Evolutionary conservation across 2,888 invertebrate species (phyloP).

Genomic region (Philopedon plagiatum): DNA sequence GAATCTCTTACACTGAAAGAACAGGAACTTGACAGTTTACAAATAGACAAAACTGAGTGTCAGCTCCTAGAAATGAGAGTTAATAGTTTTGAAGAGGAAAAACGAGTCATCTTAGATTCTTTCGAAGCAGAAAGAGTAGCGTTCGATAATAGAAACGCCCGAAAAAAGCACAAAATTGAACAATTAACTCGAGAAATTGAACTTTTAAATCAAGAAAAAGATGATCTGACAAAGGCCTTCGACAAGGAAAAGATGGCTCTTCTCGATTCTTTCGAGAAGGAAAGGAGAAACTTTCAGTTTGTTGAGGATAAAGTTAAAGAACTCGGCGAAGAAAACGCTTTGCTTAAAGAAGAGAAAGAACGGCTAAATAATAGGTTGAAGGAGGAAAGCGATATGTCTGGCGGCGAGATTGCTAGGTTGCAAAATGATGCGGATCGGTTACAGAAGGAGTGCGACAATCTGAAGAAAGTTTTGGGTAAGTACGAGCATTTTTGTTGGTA

Average conservation of each 20-base stretch:
- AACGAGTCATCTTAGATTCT: conserved; percentile 47
- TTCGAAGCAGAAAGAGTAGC: conserved; percentile 53
- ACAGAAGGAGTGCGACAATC: conserved; percentile 31
- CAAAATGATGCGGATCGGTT: conserved; percentile 33
- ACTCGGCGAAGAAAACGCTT: conserved; percentile 42
- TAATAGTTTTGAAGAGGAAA: conserved; percentile 55
- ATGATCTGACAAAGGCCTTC: conserved; percentile 11
- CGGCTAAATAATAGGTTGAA: conserved; percentile 32
- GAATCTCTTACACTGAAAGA: conserved; percentile 51
- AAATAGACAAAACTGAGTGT: conserved; percentile 52
- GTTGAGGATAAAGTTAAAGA: conserved; percentile 20
- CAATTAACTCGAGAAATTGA: conserved; percentile 31
- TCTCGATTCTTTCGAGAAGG: conserved; percentile 50
- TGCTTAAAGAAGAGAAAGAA: conserved; percentile 42
- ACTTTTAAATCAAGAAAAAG: conserved; percentile 33
- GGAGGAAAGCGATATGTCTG: conserved; percentile 24
- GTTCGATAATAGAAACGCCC: conserved; percentile 42
- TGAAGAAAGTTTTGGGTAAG: conserved; percentile 25
- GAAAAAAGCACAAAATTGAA: conserved; percentile 38
- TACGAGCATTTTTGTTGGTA: not conserved
- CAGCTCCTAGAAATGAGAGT: conserved; percentile 54
- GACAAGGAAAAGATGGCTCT: conserved; percentile 33
- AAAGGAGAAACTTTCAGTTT: conserved; percentile 48
- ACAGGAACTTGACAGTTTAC: conserved; percentile 51
- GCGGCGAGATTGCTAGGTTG: conserved; percentile 21